Evolutionary conservation across 2,888 invertebrate species (phyloP).

Genomic region (Phasia obesa): DNA sequence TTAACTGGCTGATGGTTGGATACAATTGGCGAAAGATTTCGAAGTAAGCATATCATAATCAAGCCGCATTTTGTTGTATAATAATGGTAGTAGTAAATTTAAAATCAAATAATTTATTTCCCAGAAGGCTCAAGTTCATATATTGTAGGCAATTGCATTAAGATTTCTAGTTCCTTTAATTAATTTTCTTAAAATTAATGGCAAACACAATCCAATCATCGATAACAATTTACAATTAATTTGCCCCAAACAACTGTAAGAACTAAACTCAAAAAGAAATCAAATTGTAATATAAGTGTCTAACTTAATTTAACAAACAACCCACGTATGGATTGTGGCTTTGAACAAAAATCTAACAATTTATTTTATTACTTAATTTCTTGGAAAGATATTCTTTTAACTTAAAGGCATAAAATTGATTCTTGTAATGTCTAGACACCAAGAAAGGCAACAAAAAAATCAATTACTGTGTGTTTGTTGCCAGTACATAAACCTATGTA

Average conservation of each 20-base stretch:
- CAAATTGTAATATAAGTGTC: slow-evolving; percentile 36
- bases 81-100: no score
- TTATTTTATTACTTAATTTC: slow-evolving; percentile 68
- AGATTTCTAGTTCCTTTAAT: no score
- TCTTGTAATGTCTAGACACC: slow-evolving; percentile 66
- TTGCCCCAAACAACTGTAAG: slow-evolving; percentile 13
- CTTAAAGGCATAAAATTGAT: slow-evolving; percentile 62
- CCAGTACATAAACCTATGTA: not conserved
- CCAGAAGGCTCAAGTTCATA: no score
- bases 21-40: no score
- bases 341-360: slow-evolving; percentile 44
- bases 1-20: no score
- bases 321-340: slow-evolving; percentile 54
- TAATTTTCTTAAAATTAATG: slow-evolving; percentile 21
- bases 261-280: slow-evolving; percentile 22
- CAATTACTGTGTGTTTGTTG: slow-evolving; percentile 37
- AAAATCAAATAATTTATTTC: no score
- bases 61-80: no score
- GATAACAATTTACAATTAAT: slow-evolving; percentile 37
- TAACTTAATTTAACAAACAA: slow-evolving; percentile 46
- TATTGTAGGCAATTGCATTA: no score
- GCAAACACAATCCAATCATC: slow-evolving; percentile 17
- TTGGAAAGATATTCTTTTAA: slow-evolving; percentile 58
- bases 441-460: slow-evolving; percentile 29
- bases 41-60: no score